Conservation (phyloP, 2,113 vertebrate species). For the Pollimyrus isidori region DNA sequence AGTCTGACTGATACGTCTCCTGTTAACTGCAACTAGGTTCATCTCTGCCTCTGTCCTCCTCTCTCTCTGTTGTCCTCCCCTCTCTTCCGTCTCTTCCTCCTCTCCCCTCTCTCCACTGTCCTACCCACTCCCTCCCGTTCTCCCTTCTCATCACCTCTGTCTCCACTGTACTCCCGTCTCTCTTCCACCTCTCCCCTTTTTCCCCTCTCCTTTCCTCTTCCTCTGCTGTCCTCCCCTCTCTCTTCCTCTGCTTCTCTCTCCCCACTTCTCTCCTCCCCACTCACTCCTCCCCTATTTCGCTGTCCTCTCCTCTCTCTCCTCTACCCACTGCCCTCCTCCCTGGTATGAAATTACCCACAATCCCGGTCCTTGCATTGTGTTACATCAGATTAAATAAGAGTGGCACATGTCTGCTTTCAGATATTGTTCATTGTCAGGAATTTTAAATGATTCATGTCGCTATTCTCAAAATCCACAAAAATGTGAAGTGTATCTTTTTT, state of each 20-base stretch:
- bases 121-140: neutral
- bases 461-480: neutral
- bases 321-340: neutral
- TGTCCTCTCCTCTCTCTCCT: neutral
- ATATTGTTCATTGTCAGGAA: neutral
- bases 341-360: conserved; percentile 6
- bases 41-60: neutral
- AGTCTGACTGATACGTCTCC: neutral
- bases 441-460: neutral
- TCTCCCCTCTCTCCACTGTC: neutral
- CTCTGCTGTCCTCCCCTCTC: neutral
- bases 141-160: neutral
- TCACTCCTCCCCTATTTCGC: neutral
- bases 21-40: neutral
- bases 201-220: neutral
- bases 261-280: neutral
- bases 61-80: neutral
- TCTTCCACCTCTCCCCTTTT: neutral
- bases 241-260: neutral
- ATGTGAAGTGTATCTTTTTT: neutral
- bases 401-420: conserved; percentile 22
- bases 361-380: conserved; percentile 43
- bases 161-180: neutral
- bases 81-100: neutral
- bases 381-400: conserved; percentile 53